A percentile compares a stretch with the other conserved stretches of the same genome.
Evolutionary conservation across 2,888 invertebrate genomes (phyloP).

Genomic region (Zaprionus lineosus): DNA sequence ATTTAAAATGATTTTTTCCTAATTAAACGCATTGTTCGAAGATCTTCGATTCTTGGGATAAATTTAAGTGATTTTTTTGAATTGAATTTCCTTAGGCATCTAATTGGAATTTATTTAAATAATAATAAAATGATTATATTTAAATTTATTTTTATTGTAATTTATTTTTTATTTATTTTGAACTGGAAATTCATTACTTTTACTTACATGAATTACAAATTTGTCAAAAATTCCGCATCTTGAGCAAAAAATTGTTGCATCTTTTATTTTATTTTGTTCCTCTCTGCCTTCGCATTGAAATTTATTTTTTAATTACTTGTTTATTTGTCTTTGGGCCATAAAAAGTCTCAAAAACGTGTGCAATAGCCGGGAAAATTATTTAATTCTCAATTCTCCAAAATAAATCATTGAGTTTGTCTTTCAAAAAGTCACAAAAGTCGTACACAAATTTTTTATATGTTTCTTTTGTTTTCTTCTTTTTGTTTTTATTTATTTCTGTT

Average conservation of each 20-base stretch:
- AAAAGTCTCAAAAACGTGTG: slow-evolving; percentile 38
- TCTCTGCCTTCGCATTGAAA: too few species aligned
- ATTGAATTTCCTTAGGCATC: too few species aligned
- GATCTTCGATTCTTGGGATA: too few species aligned
- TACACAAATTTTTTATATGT: slow-evolving; percentile 4
- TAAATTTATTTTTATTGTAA: too few species aligned
- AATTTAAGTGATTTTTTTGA: too few species aligned
- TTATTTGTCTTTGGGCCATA: neutral
- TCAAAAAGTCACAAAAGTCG: slow-evolving; percentile 20
- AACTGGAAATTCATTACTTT: neutral
- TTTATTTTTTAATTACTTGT: neutral
- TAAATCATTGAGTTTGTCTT: slow-evolving; percentile 34
- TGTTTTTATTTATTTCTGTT: slow-evolving; percentile 20
- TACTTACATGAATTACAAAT: slow-evolving; percentile 45
- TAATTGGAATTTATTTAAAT: too few species aligned
- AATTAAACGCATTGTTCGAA: too few species aligned
- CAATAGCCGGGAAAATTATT: too few species aligned
- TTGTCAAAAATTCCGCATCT: slow-evolving; percentile 17
- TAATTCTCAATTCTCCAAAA: too few species aligned
- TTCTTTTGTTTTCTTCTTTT: slow-evolving; percentile 9
- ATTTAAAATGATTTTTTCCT: too few species aligned
- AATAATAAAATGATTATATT: too few species aligned
- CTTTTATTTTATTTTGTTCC: neutral
- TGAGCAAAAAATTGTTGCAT: slow-evolving; percentile 30
- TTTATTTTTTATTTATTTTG: too few species aligned